phyloP scores from a whole-genome alignment of 2,888 invertebrate genomes.

The Drosophila cognata region DNA sequence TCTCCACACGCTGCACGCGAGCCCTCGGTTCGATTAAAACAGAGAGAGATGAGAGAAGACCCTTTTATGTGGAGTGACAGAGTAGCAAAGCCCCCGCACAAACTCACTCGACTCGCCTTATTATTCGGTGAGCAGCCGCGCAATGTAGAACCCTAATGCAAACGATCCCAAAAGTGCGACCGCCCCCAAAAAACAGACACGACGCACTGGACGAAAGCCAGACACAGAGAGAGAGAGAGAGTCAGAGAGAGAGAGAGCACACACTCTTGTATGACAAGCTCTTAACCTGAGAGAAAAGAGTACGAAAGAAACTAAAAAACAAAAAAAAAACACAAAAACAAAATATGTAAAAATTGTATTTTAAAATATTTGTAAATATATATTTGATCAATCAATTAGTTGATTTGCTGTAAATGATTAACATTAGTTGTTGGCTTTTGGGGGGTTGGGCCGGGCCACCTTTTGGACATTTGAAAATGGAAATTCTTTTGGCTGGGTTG shows the following conservation, averaged over 20 bases:
- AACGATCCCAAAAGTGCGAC: conserved; percentile 41
- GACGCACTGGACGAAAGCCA: conserved; percentile 49
- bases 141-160: conserved; percentile 29
- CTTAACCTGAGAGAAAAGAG: conserved; percentile 76
- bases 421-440: conserved; percentile 55
- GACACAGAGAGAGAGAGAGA: not conserved
- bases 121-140: conserved; percentile 38
- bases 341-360: conserved; percentile 47
- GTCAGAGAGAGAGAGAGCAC: conserved; percentile 25
- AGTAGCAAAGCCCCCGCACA: conserved; percentile 46
- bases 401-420: conserved; percentile 52
- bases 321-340: conserved; percentile 22
- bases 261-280: conserved; percentile 48
- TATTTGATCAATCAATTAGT: conserved; percentile 39
- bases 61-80: conserved; percentile 39
- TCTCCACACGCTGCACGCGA: conserved; percentile 80
- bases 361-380: conserved; percentile 50
- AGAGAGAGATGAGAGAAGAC: conserved; percentile 57
- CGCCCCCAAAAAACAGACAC: conserved; percentile 38
- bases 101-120: conserved; percentile 60
- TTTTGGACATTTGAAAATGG: conserved; percentile 49
- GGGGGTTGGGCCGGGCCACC: conserved; percentile 35
- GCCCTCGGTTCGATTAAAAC: conserved; percentile 70
- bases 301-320: conserved; percentile 77
- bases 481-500: conserved; percentile 43